Evolutionary conservation across 2,888 invertebrate genomes (phyloP).

Genomic region (Paralinhomoeus sp.): DNA sequence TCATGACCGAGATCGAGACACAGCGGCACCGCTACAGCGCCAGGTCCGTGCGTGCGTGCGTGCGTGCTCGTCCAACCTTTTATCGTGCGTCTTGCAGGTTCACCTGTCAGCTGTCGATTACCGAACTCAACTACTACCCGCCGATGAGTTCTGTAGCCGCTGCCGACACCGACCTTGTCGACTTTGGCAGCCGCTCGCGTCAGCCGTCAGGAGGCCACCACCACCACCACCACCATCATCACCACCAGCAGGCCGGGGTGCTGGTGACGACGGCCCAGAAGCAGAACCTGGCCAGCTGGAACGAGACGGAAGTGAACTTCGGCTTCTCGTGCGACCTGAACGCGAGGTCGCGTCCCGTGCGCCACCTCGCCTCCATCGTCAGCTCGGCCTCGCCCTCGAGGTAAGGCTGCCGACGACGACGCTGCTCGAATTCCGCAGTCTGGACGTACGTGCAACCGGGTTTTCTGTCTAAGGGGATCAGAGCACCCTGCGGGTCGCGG

Average conservation of each 20-base stretch:
- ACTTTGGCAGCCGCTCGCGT: background rate
- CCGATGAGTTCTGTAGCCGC: too few species aligned
- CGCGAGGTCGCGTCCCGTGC: background rate
- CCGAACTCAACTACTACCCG: slow-evolving; percentile 33
- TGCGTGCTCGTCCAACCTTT: too few species aligned
- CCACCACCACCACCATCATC: too few species aligned
- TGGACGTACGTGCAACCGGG: too few species aligned
- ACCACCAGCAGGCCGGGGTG: background rate
- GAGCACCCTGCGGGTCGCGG: too few species aligned
- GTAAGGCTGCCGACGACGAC: background rate
- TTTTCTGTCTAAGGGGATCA: too few species aligned
- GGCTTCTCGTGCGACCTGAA: slow-evolving; percentile 38
- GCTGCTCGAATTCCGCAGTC: too few species aligned
- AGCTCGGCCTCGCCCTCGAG: background rate
- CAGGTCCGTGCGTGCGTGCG: slow-evolving; percentile 24
- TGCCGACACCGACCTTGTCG: too few species aligned
- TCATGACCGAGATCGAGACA: slow-evolving; percentile 31
- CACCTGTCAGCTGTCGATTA: slow-evolving; percentile 42
- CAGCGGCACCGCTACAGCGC: slow-evolving; percentile 31
- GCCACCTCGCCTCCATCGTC: slow-evolving; percentile 1
- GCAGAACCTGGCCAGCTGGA: slow-evolving; percentile 8
- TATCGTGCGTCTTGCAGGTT: slow-evolving; percentile 25
- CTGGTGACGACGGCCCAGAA: background rate
- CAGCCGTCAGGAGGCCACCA: background rate
- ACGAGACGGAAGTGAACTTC: slow-evolving; percentile 36